Evolutionary conservation across 2,113 vertebrate species (phyloP).

Genomic region (Cebidichthys violaceus): DNA sequence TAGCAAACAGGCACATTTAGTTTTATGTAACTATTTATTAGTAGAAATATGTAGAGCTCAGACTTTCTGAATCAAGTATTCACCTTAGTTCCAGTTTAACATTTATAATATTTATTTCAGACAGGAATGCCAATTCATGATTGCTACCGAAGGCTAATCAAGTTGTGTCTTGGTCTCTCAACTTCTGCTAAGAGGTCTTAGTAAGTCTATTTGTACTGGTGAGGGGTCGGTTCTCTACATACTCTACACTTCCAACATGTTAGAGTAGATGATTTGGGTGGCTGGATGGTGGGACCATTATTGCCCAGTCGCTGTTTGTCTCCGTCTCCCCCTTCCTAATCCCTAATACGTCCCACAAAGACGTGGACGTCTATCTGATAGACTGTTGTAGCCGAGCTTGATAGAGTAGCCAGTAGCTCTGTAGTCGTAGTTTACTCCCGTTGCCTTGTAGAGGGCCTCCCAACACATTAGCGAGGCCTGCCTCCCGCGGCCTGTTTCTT

Average conservation of each 20-base stretch:
- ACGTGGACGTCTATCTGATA: slow-evolving; percentile 20
- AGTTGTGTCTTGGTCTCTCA: not conserved
- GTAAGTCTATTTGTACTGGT: slow-evolving; percentile 17
- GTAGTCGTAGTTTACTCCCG: slow-evolving; percentile 43
- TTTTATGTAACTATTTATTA: not conserved
- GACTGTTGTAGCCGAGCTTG: slow-evolving; percentile 22
- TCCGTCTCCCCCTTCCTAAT: slow-evolving; percentile 50
- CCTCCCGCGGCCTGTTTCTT: slow-evolving; percentile 65
- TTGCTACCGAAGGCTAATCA: not conserved
- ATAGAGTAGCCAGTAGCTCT: slow-evolving; percentile 52
- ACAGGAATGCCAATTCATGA: not conserved
- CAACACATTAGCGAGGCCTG: slow-evolving; percentile 59
- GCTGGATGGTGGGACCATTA: slow-evolving; percentile 87
- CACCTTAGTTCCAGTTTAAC: not conserved
- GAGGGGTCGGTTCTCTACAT: slow-evolving; percentile 85
- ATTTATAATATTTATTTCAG: not conserved
- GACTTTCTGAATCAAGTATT: not conserved
- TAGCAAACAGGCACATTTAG: not conserved
- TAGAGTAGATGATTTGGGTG: slow-evolving; percentile 70
- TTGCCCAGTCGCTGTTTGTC: slow-evolving; percentile 60
- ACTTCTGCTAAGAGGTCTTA: not conserved
- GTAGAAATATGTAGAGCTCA: not conserved
- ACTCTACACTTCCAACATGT: slow-evolving; percentile 58
- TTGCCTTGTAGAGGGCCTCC: slow-evolving; percentile 38
- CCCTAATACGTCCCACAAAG: slow-evolving; percentile 40